Evolutionary conservation across 2,797 vertebrate genomes (phyloP), one percentile per base, ranked within the genome.

Genomic region (Scolopax rusticola): DNA sequence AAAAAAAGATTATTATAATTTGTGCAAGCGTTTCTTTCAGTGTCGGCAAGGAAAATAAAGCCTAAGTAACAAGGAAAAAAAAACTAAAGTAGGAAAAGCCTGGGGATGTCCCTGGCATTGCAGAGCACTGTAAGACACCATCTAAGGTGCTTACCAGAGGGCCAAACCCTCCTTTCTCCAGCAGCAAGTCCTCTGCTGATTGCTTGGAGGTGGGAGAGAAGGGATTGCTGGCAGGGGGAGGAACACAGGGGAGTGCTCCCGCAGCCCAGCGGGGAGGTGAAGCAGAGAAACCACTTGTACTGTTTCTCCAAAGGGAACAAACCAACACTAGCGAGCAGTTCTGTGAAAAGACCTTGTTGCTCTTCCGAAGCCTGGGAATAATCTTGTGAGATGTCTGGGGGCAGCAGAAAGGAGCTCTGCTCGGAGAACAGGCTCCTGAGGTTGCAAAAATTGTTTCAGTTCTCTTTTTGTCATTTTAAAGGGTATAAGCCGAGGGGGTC

Each of bases 51-150:
- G 9, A 2, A 33, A 40, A 43, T 43, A 41, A 43, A 24, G 5
- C 17, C 7, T 16, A 40, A 74, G 61, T 65, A 53, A 71, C 4
- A 17, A 87, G 21, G 28, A 33, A 65, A 10, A 85, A 28, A 50
- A 12, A 11, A 38, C 10, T 57, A 60, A 20, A 48, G 2, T 4
- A 64, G 61, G 78, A 68, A 45, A 61, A 88, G 59, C 80, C 85
- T 53, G 32, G 6, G 81, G 81, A 77, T 59, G 40, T 71, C 56
- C 45, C 54, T 86, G 33, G 10, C 14, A 3, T 4, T 50, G 38
- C 74, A 90, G 56, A 27, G 9, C 0, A 1, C 14, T 1, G 0
- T 30, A 45, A 36, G 50, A 12, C 2, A 0, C 28, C 0, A 0
- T 12, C 43, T 45, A 47, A 70, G 48, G 64, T 11, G 9, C 54